Evolutionary conservation across 2,113 vertebrate species (phyloP), one percentile per base, ranked within the genome.

Genomic region (Thymallus thymallus): DNA sequence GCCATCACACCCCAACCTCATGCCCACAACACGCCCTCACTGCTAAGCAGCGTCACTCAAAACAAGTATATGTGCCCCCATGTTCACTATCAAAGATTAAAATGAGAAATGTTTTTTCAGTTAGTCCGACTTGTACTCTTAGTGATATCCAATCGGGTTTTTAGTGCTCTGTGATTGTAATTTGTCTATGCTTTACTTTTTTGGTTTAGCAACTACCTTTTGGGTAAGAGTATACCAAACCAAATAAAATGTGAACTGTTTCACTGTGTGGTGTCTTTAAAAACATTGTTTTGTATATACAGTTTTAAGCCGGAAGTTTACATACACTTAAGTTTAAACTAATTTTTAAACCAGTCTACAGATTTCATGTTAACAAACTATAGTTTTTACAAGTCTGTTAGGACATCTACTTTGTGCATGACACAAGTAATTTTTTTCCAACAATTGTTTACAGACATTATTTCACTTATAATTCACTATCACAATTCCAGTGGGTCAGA

Each of bases 221-320:
- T 58, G 70, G 72, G n/a, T 72, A 76, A 71, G 14, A 48, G 22
- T 76, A 77, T 66, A 86, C 48, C 22, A 23, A 80, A 84, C 89
- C 77, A 92, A 92, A 91, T 91, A 92, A 93, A 91, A 79, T 80
- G 71, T 88, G 76, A 88, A 77, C 18, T 45, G n/a, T 71, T 71
- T 3, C 0, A 73, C 29, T 32, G 69, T 71, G 55, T 71, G 29
- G 70, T 72, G 55, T 61, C 3, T 23, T 12, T 58, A 63, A 26
- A 26, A 65, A 32, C 13, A 30, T 16, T 65, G 24, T 51, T 51
- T 51, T 18, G 48, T 16, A 18, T 16, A 51, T 26, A 26, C 26
- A 26, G 26, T 26, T 1, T 2, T 26, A 26, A 26, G 26, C 2
- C 26, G 2, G 2, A 26, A 26, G 26, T 26, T 26, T 26, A n/a